Evolutionary conservation across 1,140 invertebrate genomes (phyloP).

Genomic region (Streblospio benedicti): DNA sequence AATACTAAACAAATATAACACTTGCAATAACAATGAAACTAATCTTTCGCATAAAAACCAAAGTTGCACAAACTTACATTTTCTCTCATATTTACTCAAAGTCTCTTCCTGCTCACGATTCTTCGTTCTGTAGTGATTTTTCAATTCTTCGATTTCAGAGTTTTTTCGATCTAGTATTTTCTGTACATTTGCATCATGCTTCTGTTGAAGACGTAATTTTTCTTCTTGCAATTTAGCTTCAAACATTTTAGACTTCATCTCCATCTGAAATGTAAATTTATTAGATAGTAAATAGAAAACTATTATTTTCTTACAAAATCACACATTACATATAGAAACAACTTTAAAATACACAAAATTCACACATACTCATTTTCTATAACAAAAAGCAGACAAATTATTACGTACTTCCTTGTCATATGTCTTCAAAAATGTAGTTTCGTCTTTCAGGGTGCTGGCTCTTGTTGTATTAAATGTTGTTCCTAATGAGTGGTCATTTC

Average conservation of each 20-base stretch:
- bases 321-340: no score
- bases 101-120: slow-evolving; percentile 39
- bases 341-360: no score
- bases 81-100: slow-evolving; percentile 39
- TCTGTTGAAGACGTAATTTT: slow-evolving; percentile 43
- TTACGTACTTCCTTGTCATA: no score
- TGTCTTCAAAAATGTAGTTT: no score
- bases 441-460: no score
- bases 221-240: slow-evolving; percentile 46
- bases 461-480: no score
- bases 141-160: slow-evolving; percentile 44
- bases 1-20: neutral
- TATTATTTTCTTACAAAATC: slow-evolving; percentile 1
- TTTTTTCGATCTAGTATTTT: slow-evolving; percentile 47
- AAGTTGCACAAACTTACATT: slow-evolving; percentile 29
- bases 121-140: slow-evolving; percentile 39
- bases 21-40: neutral
- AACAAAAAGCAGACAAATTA: no score
- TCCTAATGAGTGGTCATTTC: no score
- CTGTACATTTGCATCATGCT: slow-evolving; percentile 43
- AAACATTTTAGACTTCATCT: slow-evolving; percentile 41
- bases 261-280: slow-evolving; percentile 25
- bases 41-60: neutral
- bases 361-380: no score
- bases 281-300: neutral